Evolutionary conservation across 2,888 invertebrate species (phyloP), one percentile per base, ranked within the genome.

Genomic region (Acleris laterana): DNA sequence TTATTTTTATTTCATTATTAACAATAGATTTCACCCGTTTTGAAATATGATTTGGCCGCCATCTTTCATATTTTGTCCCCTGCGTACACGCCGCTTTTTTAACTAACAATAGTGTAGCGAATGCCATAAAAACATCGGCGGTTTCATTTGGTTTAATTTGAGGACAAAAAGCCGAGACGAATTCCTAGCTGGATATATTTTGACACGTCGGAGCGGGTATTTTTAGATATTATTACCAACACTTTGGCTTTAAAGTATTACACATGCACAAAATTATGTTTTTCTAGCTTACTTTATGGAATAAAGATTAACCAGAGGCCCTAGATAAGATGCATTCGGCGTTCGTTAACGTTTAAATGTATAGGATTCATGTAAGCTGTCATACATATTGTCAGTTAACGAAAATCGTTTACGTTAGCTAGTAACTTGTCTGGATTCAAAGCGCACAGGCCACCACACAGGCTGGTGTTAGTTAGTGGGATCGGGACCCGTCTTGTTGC

Each of bases 1-100:
- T 72, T 72, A 72, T 72, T 72, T 71, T 71, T 68, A 73, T 73
- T 73, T 68, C 69, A 89, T 90, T 89, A 90, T 81, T 89, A 89
- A 92, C 91, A 92, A 93, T 86, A 89, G 85, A 88, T 89, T 90
- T 90, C 88, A 90, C 89, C 89, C 90, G 85, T 89, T 91, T 89
- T 88, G 87, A 87, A 91, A 90, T 89, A 89, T 93, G 90, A 93
- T 92, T 87, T 84, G 82, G 65, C 84, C 80, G 93, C 92, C 93
- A 93, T 92, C 80, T 68, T 67, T 68, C 46, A 88, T 92, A 82
- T 77, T 74, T 72, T 70, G 66, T 70, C 79, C 79, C 78, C 70
- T 78, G 66, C 66, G 66, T 51, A 17, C 6, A 57, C 61, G 66
- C 62, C 22, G 48, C 55, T 66, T 66, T 66, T 61, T 56, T 61